A percentile compares a stretch with the other conserved stretches of the same genome.
Conservation (phyloP, 2,797 vertebrate genomes). For the Hozukius guyotensis region DNA sequence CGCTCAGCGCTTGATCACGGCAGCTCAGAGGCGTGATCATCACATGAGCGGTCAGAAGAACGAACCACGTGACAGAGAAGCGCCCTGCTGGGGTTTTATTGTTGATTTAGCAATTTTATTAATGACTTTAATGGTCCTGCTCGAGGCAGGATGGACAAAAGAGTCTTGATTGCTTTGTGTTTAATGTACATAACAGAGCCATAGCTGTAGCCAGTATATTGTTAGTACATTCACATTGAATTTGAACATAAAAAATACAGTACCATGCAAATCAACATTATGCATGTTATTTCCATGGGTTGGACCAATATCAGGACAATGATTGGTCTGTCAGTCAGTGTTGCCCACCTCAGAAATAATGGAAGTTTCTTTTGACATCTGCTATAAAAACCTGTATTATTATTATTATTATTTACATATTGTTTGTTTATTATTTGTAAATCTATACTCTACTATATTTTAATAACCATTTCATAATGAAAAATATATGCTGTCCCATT, state of each 20-base stretch:
- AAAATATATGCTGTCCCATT: neutral
- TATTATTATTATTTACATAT: neutral
- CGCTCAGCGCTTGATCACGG: slow-evolving; percentile 56
- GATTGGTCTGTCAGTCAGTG: neutral
- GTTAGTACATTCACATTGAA: neutral
- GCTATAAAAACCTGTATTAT: neutral
- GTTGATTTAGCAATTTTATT: slow-evolving; percentile 44
- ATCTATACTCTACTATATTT: neutral
- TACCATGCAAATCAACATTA: neutral
- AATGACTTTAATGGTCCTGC: slow-evolving; percentile 24
- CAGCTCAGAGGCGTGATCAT: slow-evolving; percentile 51
- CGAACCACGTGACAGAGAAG: slow-evolving; percentile 34
- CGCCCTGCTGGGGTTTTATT: slow-evolving; percentile 12
- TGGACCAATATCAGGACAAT: neutral
- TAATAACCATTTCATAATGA: neutral
- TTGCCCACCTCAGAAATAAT: neutral
- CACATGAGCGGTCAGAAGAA: slow-evolving; percentile 42
- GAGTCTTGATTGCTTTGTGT: neutral
- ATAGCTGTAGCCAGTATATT: neutral
- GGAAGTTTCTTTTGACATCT: neutral
- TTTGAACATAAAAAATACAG: neutral
- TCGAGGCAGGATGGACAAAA: neutral
- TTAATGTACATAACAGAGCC: neutral
- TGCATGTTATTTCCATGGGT: neutral
- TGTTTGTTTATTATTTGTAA: neutral